A percentile compares a stretch with the other conserved stretches of the same genome.
phyloP scores from a whole-genome alignment of 2,888 invertebrate genomes.

The Phasia obesa region DNA sequence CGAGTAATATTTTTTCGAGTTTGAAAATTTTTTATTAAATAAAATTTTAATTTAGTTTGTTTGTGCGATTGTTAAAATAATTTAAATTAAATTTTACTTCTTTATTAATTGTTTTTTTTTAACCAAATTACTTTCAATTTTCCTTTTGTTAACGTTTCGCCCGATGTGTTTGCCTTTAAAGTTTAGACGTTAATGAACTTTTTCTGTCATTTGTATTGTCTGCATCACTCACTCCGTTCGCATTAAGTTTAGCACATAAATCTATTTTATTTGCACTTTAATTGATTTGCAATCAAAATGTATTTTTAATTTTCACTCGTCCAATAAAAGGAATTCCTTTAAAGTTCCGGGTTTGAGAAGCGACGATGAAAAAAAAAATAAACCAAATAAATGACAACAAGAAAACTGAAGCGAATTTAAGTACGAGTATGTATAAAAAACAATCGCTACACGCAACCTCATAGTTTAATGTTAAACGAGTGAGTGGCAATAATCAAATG shows the following conservation, averaged over 20 bases:
- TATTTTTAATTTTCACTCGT: slow-evolving; percentile 52
- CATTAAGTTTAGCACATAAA: slow-evolving; percentile 41
- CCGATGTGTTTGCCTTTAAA: slow-evolving; percentile 39
- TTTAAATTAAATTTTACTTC: neutral
- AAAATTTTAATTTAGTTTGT: too few species aligned
- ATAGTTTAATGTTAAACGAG: slow-evolving; percentile 49
- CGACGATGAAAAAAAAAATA: neutral
- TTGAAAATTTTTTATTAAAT: too few species aligned
- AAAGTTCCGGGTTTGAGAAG: slow-evolving; percentile 68
- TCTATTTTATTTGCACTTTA: slow-evolving; percentile 67
- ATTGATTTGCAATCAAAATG: slow-evolving; percentile 67
- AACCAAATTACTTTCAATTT: neutral
- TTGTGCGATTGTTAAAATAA: too few species aligned
- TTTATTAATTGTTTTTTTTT: neutral
- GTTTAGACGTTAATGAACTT: slow-evolving; percentile 70
- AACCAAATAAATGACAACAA: slow-evolving; percentile 21
- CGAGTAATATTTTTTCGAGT: too few species aligned
- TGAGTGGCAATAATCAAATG: slow-evolving; percentile 61
- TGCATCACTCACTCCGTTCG: neutral
- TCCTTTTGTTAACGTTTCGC: neutral
- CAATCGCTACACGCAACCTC: slow-evolving; percentile 10
- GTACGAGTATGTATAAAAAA: neutral
- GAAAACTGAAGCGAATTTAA: slow-evolving; percentile 7
- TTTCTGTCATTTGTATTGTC: slow-evolving; percentile 40
- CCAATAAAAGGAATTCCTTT: slow-evolving; percentile 62